Percentiles rank a stretch among this genome's conserved stretches.
phyloP scores from a whole-genome alignment of 2,888 invertebrate genomes.

The Acronicta psi region DNA sequence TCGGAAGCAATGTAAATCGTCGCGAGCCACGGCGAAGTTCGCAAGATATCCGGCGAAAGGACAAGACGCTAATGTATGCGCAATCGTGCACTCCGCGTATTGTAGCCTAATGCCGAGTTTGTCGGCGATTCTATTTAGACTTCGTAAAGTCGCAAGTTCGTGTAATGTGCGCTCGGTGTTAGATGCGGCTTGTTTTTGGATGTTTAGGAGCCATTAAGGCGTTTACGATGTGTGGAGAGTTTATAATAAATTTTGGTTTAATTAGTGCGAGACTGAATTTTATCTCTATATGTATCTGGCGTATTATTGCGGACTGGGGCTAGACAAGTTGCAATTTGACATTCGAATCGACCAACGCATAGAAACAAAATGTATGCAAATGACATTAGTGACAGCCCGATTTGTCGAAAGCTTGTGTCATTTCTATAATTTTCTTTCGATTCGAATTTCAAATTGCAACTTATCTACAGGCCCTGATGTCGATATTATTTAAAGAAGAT shows the following conservation, averaged over 20 bases:
- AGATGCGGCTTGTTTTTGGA: constrained; percentile 45
- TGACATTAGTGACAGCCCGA: no score
- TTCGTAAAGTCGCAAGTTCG: constrained; percentile 47
- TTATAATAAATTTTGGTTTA: constrained; percentile 52
- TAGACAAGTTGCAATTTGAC: no score
- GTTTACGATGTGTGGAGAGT: constrained; percentile 53
- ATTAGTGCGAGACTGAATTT: constrained; percentile 28
- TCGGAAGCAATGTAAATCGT: constrained; percentile 88
- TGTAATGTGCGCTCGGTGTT: constrained; percentile 38
- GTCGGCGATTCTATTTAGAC: constrained; percentile 80
- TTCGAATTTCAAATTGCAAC: no score
- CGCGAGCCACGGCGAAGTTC: constrained; percentile 80
- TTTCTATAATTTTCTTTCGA: no score
- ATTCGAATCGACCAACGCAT: no score
- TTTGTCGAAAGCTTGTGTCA: no score
- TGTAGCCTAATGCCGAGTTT: constrained; percentile 84
- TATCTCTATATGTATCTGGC: constrained; percentile 26
- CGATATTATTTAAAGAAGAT: no score
- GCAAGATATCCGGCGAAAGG: constrained; percentile 85
- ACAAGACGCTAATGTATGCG: constrained; percentile 88
- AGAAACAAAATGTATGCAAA: no score
- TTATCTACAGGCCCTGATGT: no score
- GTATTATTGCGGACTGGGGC: constrained; percentile 27
- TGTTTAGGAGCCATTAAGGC: constrained; percentile 48
- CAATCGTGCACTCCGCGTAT: constrained; percentile 84